phyloP scores from a whole-genome alignment of 2,888 invertebrate genomes.

The Leucania comma region DNA sequence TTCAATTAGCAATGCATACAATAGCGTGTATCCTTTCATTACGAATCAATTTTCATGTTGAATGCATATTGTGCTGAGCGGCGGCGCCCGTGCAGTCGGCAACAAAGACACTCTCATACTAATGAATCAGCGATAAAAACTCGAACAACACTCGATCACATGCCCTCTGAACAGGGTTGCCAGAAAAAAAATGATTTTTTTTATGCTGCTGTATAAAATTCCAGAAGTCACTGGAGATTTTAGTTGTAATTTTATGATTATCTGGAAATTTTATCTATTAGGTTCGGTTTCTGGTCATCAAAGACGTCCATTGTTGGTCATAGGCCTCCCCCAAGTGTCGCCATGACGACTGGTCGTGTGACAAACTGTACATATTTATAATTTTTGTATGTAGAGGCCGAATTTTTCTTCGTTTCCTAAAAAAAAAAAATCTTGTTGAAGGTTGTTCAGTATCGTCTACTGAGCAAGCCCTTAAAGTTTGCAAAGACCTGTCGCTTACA shows the following conservation, averaged over 20 bases:
- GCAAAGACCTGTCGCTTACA: no score
- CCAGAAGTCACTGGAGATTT: background rate
- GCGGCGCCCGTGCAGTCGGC: slow-evolving; percentile 70
- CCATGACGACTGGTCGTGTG: no score
- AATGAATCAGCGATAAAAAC: slow-evolving; percentile 90
- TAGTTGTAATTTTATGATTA: background rate
- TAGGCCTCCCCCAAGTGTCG: no score
- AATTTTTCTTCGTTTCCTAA: no score
- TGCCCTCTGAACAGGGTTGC: slow-evolving; percentile 80
- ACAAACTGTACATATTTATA: no score
- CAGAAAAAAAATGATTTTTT: slow-evolving; percentile 16
- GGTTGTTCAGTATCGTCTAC: no score
- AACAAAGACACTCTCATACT: slow-evolving; percentile 89
- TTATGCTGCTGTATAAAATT: background rate
- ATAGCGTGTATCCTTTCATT: slow-evolving; percentile 77
- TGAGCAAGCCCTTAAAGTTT: no score
- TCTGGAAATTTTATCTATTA: background rate
- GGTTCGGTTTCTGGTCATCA: background rate
- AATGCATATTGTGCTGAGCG: slow-evolving; percentile 77
- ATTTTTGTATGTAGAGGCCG: no score
- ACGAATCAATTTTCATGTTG: slow-evolving; percentile 83
- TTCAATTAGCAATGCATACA: slow-evolving; percentile 71
- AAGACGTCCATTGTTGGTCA: no score
- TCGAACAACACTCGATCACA: slow-evolving; percentile 87
- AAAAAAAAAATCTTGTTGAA: no score